A percentile compares a stretch with the other conserved stretches of the same genome.
These are phyloP conservation scores for Triplophysa tibetana DNA, from an alignment of 2,113 vertebrate genomes.

Conservation along the genomic window DNA sequence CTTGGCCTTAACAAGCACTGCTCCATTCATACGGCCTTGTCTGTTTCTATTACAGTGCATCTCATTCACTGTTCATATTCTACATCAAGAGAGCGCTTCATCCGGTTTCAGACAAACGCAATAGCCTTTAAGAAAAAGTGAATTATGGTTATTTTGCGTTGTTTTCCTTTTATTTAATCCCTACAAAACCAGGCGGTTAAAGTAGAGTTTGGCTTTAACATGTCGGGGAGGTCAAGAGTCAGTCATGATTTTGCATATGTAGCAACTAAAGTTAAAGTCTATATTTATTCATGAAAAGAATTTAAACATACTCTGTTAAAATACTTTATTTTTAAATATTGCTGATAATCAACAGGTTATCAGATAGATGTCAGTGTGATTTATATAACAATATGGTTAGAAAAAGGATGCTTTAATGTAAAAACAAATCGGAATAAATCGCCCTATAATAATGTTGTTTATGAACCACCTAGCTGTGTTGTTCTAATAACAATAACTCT, in stretches of 20 bases:
- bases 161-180: not conserved
- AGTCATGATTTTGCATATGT: not conserved
- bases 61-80: not conserved
- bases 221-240: not conserved
- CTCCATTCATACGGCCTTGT: slow-evolving; percentile 13
- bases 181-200: not conserved
- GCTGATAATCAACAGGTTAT: not conserved
- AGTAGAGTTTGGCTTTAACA: not conserved
- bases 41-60: slow-evolving; percentile 21
- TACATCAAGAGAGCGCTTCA: not conserved
- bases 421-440: not conserved
- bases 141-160: not conserved
- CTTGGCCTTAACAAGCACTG: slow-evolving; percentile 25
- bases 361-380: not conserved
- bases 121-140: not conserved
- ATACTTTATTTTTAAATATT: no score
- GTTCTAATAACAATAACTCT: not conserved
- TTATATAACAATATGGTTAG: not conserved
- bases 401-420: no score
- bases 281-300: not conserved
- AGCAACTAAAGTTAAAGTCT: not conserved
- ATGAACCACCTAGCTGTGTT: not conserved
- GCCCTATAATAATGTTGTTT: not conserved
- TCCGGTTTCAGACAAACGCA: not conserved
- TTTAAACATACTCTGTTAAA: not conserved